These are phyloP conservation scores for Actinernus sp. DNA, from an alignment of 92 coral and sea anemone species.

Conservation along the genomic window DNA sequence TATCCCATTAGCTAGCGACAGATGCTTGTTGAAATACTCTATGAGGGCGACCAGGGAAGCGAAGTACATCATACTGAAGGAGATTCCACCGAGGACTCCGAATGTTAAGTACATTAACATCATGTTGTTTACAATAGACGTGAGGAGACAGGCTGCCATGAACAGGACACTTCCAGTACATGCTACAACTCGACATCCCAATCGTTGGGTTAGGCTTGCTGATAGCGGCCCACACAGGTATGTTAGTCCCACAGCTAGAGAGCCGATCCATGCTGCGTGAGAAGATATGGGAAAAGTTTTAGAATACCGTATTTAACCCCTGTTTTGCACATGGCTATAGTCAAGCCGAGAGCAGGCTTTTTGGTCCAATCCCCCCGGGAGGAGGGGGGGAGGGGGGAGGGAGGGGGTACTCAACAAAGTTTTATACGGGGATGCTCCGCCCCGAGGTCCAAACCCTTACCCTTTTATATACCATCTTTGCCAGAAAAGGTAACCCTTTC, in stretches of 20 bases:
- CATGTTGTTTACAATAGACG: conserved; percentile 76
- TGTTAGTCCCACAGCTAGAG: conserved; percentile 75
- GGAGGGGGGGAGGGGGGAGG: too few species aligned
- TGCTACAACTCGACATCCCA: conserved; percentile 86
- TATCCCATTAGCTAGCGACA: conserved; percentile 82
- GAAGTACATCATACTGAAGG: conserved; percentile 78
- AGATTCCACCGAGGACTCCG: conserved; percentile 81
- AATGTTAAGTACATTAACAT: conserved; percentile 80
- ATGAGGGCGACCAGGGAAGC: conserved; percentile 69
- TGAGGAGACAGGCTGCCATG: conserved; percentile 51
- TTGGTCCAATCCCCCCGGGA: too few species aligned
- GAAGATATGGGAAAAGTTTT: too few species aligned
- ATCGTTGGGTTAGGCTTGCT: conserved; percentile 63
- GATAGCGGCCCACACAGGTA: conserved; percentile 78
- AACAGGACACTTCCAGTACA: conserved; percentile 78
- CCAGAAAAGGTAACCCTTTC: too few species aligned
- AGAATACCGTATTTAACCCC: too few species aligned
- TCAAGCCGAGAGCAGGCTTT: too few species aligned
- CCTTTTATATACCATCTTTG: too few species aligned
- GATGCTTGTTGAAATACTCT: conserved; percentile 74
- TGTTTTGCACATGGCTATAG: too few species aligned
- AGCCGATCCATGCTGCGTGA: conserved; percentile 87
- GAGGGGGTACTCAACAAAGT: too few species aligned
- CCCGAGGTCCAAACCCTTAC: too few species aligned
- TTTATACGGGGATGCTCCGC: too few species aligned